phyloP scores from a whole-genome alignment of 2,888 invertebrate genomes.

The Cheilosia vernalis region DNA sequence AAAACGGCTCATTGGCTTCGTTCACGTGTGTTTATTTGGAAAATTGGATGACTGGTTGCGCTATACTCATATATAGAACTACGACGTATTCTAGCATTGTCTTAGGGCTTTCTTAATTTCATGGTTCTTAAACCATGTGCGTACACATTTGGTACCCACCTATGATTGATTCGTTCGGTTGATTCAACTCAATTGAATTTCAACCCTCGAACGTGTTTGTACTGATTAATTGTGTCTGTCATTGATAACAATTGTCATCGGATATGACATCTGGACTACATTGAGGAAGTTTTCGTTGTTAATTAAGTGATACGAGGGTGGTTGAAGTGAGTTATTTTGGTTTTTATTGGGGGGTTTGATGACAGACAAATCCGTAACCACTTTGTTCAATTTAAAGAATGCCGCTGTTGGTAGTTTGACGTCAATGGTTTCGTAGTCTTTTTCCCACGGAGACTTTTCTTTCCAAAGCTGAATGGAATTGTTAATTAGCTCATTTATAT shows the following conservation, averaged over 20 bases:
- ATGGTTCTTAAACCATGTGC: background rate
- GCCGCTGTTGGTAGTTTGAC: too few species aligned
- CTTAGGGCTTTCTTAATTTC: conserved; percentile 15
- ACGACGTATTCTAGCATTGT: background rate
- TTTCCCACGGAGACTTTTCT: too few species aligned
- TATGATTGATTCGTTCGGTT: conserved; percentile 37
- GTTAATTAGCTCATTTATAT: too few species aligned
- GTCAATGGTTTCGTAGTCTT: too few species aligned
- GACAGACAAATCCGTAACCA: background rate
- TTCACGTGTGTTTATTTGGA: background rate
- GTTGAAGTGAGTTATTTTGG: conserved; percentile 3
- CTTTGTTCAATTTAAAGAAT: background rate
- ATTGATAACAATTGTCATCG: conserved; percentile 32
- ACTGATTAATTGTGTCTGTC: conserved; percentile 46
- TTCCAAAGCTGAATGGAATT: too few species aligned
- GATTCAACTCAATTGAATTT: conserved; percentile 47
- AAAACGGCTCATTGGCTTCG: conserved; percentile 34
- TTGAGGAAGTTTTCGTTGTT: conserved; percentile 26
- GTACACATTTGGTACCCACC: background rate
- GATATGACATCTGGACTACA: conserved; percentile 1
- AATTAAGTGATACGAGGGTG: conserved; percentile 24
- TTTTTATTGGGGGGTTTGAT: too few species aligned
- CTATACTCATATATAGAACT: too few species aligned
- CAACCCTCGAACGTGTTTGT: conserved; percentile 37
- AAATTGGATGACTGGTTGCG: too few species aligned